phyloP scores from a whole-genome alignment of 2,888 invertebrate genomes.

The Lasioglossum marginatum region DNA sequence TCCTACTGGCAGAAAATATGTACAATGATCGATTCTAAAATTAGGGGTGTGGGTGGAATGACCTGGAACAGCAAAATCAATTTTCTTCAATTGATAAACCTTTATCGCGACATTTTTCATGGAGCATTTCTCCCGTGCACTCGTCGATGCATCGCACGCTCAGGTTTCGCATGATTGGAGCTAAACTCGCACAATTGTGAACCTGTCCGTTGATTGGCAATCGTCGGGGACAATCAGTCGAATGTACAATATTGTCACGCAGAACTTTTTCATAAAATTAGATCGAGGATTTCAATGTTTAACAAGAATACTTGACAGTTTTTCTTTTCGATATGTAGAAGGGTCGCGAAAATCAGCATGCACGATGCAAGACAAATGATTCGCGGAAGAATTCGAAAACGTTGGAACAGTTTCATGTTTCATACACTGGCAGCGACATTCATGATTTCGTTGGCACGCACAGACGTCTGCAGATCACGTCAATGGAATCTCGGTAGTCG shows the following conservation, averaged over 20 bases:
- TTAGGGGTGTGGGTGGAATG: background rate
- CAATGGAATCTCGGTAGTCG: constrained; percentile 34
- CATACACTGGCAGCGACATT: constrained; percentile 47
- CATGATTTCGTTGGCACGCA: constrained; percentile 72
- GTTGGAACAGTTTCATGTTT: constrained; percentile 26
- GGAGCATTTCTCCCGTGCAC: background rate
- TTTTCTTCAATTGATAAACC: background rate
- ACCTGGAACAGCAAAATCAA: background rate
- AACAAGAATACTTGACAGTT: background rate
- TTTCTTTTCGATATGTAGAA: constrained; percentile 24
- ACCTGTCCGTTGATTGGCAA: constrained; percentile 17
- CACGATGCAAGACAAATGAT: constrained; percentile 14
- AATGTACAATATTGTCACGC: constrained; percentile 23
- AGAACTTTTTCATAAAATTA: constrained; percentile 2
- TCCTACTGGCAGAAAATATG: background rate
- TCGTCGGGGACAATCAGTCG: background rate
- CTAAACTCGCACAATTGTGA: constrained; percentile 42
- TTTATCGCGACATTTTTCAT: constrained; percentile 7
- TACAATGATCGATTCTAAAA: background rate
- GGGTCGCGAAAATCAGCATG: background rate
- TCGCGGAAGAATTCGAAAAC: constrained; percentile 22
- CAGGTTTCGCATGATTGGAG: constrained; percentile 11
- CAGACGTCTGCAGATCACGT: constrained; percentile 59
- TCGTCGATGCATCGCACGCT: constrained; percentile 2
- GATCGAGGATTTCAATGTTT: background rate